Conservation (phyloP, 2,797 vertebrate genomes). For the Trematomus bernacchii region DNA sequence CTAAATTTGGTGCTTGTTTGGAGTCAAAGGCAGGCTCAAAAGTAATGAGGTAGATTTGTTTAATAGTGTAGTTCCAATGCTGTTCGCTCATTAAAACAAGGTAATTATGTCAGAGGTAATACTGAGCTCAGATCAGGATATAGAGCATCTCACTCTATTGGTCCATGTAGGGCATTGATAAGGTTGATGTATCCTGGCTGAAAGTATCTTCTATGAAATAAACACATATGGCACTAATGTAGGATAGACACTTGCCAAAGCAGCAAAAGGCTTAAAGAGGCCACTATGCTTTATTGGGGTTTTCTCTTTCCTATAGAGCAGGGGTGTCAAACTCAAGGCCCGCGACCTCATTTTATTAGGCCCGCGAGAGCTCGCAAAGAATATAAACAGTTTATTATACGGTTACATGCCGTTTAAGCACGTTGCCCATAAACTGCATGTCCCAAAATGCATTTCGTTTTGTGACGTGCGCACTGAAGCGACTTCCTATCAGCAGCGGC, state of each 20-base stretch:
- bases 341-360: too few species aligned
- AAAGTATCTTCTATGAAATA: not conserved
- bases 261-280: not conserved
- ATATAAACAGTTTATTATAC: too few species aligned
- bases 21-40: constrained; percentile 12
- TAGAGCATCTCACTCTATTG: not conserved
- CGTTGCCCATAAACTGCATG: too few species aligned
- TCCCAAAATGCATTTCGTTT: too few species aligned
- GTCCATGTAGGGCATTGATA: not conserved
- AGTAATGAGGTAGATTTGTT: constrained; percentile 26
- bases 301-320: too few species aligned
- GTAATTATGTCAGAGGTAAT: not conserved
- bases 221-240: not conserved
- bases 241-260: not conserved
- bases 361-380: too few species aligned
- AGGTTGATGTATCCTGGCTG: not conserved
- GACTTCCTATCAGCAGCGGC: too few species aligned
- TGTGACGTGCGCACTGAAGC: too few species aligned
- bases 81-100: constrained; percentile 22
- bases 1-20: constrained; percentile 1
- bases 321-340: too few species aligned
- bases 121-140: constrained; percentile 9
- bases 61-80: constrained; percentile 8
- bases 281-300: too few species aligned
- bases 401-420: too few species aligned